Percentiles rank a stretch among this genome's conserved stretches.
These are phyloP conservation scores for Prietella phreatophila DNA, from an alignment of 2,113 vertebrate genomes.

Conservation along the genomic window DNA sequence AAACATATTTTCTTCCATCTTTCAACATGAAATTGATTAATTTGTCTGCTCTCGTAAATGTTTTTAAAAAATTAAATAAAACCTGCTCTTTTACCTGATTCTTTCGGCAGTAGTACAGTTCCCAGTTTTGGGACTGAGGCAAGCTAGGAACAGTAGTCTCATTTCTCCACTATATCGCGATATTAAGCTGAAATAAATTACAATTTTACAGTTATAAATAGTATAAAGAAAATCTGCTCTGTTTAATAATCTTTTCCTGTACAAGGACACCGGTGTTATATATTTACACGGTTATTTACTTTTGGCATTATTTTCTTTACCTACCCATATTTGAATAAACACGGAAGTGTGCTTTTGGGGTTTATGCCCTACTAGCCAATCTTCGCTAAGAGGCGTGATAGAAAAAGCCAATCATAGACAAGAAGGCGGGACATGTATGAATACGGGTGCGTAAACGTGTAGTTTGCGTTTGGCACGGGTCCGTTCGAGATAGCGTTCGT, in stretches of 20 bases:
- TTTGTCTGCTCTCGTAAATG: not conserved
- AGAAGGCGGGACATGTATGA: not conserved
- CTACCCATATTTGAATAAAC: not conserved
- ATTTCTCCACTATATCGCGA: slow-evolving; percentile 61
- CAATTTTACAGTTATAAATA: not conserved
- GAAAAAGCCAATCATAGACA: not conserved
- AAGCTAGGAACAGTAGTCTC: slow-evolving; percentile 84
- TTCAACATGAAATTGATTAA: not conserved
- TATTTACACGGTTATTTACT: slow-evolving; percentile 40
- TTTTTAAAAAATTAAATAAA: not conserved
- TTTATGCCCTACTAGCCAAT: not conserved
- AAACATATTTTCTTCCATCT: not conserved
- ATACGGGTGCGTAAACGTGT: slow-evolving; percentile 22
- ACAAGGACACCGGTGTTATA: not conserved
- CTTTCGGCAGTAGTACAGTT: slow-evolving; percentile 87
- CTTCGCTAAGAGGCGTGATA: fast-evolving
- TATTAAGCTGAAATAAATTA: not conserved
- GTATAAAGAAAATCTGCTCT: not conserved
- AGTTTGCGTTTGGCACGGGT: not conserved
- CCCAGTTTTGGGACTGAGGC: slow-evolving; percentile 81
- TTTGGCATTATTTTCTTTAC: not conserved
- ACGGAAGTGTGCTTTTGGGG: not conserved
- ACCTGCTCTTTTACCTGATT: slow-evolving; percentile 74
- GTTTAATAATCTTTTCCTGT: not conserved
- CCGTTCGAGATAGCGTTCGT: not conserved